phyloP scores from a whole-genome alignment of 1,140 invertebrate genomes.

The Euura lappo region DNA sequence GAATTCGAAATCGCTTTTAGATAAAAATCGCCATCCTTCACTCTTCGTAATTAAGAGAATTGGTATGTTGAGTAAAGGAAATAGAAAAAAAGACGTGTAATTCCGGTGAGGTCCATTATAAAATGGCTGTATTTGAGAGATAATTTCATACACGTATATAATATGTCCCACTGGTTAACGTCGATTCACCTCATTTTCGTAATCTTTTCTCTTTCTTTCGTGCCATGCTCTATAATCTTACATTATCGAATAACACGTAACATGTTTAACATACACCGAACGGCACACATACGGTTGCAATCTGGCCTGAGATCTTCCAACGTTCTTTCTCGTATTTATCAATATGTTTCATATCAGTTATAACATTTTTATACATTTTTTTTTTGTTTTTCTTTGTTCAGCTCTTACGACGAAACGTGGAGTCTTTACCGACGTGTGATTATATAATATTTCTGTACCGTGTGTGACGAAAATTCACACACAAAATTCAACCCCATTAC shows the following conservation, averaged over 20 bases:
- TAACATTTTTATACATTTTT: conserved; percentile 8
- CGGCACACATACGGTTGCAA: conserved; percentile 52
- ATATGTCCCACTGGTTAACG: conserved; percentile 53
- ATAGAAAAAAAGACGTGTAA: background rate
- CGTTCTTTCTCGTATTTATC: conserved; percentile 1
- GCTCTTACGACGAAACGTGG: conserved; percentile 43
- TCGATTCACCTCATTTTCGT: conserved; percentile 8
- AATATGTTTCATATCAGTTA: conserved; percentile 11
- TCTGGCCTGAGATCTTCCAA: conserved; percentile 37
- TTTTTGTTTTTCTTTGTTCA: conserved; percentile 21
- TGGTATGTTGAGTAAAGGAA: background rate
- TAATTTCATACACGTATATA: conserved; percentile 57
- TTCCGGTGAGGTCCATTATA: conserved; percentile 49
- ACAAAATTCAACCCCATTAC: too few relatives aligned
- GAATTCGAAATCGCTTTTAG: too few relatives aligned
- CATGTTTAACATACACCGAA: conserved; percentile 56
- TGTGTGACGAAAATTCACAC: too few relatives aligned
- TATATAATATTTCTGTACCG: too few relatives aligned
- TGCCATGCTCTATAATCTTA: conserved; percentile 47
- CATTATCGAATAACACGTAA: conserved; percentile 56
- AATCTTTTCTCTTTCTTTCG: background rate
- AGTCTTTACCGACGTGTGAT: background rate
- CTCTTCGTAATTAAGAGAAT: too few relatives aligned
- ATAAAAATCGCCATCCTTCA: too few relatives aligned
- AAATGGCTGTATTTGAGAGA: conserved; percentile 60